phyloP scores from a whole-genome alignment of 2,797 vertebrate genomes.

The Phrynocephalus forsythii region DNA sequence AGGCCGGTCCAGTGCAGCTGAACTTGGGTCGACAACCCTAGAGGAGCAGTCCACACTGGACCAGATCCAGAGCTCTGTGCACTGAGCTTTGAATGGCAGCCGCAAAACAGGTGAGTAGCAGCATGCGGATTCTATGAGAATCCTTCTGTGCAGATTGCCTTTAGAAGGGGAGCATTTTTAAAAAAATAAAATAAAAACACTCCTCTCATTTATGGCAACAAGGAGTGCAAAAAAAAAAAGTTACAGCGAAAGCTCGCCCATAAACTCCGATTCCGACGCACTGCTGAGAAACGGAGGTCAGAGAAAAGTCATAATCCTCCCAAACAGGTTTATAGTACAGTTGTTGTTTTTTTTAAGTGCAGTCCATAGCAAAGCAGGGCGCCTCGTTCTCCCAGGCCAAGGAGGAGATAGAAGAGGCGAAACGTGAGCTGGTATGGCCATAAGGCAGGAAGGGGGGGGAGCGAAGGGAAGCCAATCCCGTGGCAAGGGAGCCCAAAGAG shows the following conservation, averaged over 20 bases:
- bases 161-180: neutral
- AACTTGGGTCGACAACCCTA: too few relatives aligned
- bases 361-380: constrained; percentile 23
- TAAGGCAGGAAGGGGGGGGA: neutral
- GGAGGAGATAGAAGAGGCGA: neutral
- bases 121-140: neutral
- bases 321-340: constrained; percentile 49
- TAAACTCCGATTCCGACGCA: constrained; percentile 39
- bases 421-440: constrained; percentile 21
- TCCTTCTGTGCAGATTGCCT: neutral
- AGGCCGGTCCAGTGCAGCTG: too few relatives aligned
- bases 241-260: constrained; percentile 56
- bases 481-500: neutral
- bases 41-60: too few relatives aligned
- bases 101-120: neutral
- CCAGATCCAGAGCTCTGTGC: too few relatives aligned
- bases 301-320: constrained; percentile 42
- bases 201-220: constrained; percentile 52
- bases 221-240: constrained; percentile 28
- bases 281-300: constrained; percentile 25
- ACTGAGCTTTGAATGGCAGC: accelerated
- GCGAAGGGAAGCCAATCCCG: accelerated
- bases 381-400: neutral
- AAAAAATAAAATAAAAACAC: neutral
- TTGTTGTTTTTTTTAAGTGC: neutral